Percentiles rank a stretch among this genome's conserved stretches.
Evolutionary conservation across 2,113 vertebrate genomes (phyloP).

Genomic region (Lanius ludovicianus): DNA sequence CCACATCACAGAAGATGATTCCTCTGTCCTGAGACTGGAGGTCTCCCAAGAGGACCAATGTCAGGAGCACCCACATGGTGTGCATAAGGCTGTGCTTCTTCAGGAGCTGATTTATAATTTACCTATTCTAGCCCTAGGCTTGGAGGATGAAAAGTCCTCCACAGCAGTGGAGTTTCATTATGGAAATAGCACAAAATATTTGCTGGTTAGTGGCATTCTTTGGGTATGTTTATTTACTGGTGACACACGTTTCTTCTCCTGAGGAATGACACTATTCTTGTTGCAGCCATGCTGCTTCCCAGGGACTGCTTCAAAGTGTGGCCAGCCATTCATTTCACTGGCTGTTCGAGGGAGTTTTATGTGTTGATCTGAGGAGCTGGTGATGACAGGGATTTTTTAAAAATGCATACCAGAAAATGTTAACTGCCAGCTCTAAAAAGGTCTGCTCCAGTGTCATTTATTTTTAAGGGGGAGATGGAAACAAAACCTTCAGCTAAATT

Average conservation of each 20-base stretch:
- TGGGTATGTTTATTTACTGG: background rate
- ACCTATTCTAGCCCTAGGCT: background rate
- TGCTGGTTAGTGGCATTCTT: background rate
- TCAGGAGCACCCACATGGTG: background rate
- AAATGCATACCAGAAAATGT: background rate
- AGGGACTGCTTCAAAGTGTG: background rate
- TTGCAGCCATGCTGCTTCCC: background rate
- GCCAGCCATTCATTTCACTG: background rate
- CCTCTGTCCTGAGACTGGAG: background rate
- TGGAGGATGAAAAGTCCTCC: background rate
- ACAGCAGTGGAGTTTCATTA: background rate
- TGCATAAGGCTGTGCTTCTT: background rate
- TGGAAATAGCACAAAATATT: background rate
- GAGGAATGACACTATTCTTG: background rate
- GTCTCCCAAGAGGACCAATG: background rate
- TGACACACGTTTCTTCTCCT: background rate
- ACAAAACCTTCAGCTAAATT: background rate
- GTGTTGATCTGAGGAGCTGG: background rate
- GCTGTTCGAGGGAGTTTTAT: background rate
- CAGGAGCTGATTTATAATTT: background rate
- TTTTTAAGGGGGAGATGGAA: background rate
- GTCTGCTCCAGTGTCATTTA: background rate
- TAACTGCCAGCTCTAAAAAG: background rate
- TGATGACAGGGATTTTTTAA: background rate
- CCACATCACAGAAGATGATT: fast-evolving